Evolutionary conservation across 2,113 vertebrate genomes (phyloP).

Genomic region (Carassius auratus): DNA sequence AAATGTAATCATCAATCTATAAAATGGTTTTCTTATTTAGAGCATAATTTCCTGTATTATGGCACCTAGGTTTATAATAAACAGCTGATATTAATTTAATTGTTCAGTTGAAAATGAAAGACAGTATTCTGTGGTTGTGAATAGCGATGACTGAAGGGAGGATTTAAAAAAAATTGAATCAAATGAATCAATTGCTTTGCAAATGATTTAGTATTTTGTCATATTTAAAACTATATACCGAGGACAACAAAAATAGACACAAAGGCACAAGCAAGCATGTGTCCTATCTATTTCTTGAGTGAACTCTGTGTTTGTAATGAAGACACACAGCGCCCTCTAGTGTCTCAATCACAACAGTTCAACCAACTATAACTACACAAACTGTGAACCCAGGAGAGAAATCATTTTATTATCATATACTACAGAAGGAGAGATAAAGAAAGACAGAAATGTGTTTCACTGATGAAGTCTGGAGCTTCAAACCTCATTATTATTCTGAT

Average conservation of each 20-base stretch:
- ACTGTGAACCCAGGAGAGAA: background rate
- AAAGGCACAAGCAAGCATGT: background rate
- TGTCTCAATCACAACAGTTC: background rate
- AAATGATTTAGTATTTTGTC: background rate
- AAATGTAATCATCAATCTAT: background rate
- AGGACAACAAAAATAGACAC: background rate
- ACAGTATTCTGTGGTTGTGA: background rate
- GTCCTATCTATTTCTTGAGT: background rate
- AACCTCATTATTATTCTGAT: background rate
- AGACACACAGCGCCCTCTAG: conserved; percentile 5
- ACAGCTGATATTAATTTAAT: background rate
- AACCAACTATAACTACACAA: background rate
- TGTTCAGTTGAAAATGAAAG: background rate
- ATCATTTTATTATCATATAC: background rate
- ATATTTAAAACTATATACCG: background rate
- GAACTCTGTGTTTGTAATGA: too few relatives aligned
- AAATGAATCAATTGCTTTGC: too few relatives aligned
- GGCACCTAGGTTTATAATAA: background rate
- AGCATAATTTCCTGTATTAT: background rate
- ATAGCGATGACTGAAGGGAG: too few relatives aligned
- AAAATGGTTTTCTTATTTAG: background rate
- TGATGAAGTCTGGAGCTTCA: background rate
- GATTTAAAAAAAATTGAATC: background rate
- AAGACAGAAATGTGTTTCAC: background rate
- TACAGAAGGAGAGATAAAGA: background rate